phyloP scores from a whole-genome alignment of 2,797 vertebrate genomes.

The Hemitrygon akajei region DNA sequence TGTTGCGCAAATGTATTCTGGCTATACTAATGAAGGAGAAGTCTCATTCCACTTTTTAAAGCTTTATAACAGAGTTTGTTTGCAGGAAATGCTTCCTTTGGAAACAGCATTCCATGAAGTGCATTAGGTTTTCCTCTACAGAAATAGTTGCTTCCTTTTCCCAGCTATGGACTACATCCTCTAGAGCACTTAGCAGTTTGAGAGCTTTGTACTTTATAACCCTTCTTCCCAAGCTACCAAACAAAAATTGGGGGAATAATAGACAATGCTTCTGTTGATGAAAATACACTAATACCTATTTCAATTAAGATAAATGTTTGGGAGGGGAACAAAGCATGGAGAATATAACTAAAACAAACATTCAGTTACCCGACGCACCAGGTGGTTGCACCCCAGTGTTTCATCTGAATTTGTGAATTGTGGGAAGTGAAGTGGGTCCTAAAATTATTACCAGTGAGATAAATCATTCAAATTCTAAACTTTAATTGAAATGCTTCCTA shows the following conservation, averaged over 20 bases:
- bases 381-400: not conserved
- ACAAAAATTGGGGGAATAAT: not conserved
- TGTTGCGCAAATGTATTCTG: not conserved
- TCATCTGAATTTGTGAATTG: not conserved
- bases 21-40: not conserved
- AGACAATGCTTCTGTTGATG: not conserved
- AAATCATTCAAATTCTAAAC: not conserved
- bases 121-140: not conserved
- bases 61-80: not conserved
- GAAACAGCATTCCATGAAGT: slow-evolving; percentile 10
- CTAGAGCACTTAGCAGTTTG: not conserved
- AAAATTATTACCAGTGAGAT: not conserved
- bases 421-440: not conserved
- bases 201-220: not conserved
- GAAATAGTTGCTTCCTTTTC: slow-evolving; percentile 35
- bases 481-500: not conserved
- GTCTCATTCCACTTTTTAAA: not conserved
- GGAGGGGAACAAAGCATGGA: not conserved
- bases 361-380: not conserved
- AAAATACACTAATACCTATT: not conserved
- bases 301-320: not conserved
- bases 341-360: not conserved
- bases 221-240: not conserved
- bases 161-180: not conserved
- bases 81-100: slow-evolving; percentile 34